A percentile compares a stretch with the other conserved stretches of the same genome.
Evolutionary conservation across 2,888 invertebrate genomes (phyloP).

Genomic region (Hipparchia semele): DNA sequence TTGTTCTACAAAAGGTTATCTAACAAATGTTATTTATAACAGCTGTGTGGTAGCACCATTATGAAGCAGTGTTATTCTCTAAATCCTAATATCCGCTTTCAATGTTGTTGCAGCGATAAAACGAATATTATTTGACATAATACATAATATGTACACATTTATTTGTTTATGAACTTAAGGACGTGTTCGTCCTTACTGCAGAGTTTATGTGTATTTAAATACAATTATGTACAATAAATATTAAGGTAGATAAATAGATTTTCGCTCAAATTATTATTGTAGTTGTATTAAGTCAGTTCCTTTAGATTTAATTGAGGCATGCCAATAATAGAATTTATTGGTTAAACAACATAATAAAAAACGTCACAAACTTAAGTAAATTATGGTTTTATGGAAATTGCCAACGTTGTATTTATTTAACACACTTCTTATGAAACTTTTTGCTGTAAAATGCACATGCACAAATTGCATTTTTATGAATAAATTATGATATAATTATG

Average conservation of each 20-base stretch:
- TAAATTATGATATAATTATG: neutral
- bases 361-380: neutral
- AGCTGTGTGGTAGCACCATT: neutral
- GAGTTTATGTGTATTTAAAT: neutral
- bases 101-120: neutral
- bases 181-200: neutral
- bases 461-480: too few relatives aligned
- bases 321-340: constrained; percentile 10
- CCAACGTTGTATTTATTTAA: neutral
- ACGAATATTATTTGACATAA: neutral
- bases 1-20: too few relatives aligned
- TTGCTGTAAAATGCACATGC: too few relatives aligned
- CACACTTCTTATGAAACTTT: too few relatives aligned
- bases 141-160: neutral
- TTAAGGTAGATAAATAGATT: constrained; percentile 23
- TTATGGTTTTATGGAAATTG: neutral
- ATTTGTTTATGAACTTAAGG: neutral
- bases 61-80: neutral
- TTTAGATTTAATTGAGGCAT: constrained; percentile 59
- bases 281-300: constrained; percentile 71
- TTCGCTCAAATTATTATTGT: constrained; percentile 65
- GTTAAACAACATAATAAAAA: neutral
- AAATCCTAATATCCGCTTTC: neutral
- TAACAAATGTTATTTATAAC: too few relatives aligned
- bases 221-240: neutral